phyloP scores from a whole-genome alignment of 2,888 invertebrate species.

The Diarsia rubi region DNA sequence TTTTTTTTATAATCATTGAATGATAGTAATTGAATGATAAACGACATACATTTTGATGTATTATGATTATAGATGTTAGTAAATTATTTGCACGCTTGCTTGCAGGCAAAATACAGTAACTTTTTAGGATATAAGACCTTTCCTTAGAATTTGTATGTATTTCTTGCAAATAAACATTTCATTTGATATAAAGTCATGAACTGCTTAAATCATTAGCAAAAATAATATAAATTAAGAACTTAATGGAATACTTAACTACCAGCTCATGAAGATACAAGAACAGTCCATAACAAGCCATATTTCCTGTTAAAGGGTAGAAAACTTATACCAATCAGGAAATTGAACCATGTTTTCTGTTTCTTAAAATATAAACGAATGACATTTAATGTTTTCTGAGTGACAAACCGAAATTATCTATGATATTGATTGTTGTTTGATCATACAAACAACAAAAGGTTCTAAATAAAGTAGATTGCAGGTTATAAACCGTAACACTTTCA shows the following conservation, averaged over 20 bases:
- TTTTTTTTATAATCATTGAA: too few relatives aligned
- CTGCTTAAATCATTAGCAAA: background rate
- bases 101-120: too few relatives aligned
- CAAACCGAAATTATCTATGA: conserved; percentile 1
- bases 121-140: too few relatives aligned
- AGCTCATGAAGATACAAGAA: conserved; percentile 3
- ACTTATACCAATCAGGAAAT: too few relatives aligned
- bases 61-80: too few relatives aligned
- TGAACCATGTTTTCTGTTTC: background rate
- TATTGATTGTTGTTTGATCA: background rate
- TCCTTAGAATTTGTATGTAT: too few relatives aligned
- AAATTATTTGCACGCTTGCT: too few relatives aligned
- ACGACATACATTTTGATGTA: too few relatives aligned
- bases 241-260: conserved; percentile 12
- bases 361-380: background rate
- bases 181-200: background rate
- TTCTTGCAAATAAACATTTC: too few relatives aligned
- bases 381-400: conserved; percentile 7
- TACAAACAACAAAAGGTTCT: conserved; percentile 15
- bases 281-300: background rate
- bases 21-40: too few relatives aligned
- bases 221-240: background rate
- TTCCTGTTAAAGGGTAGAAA: too few relatives aligned
- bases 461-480: too few relatives aligned
- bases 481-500: background rate